phyloP scores from a whole-genome alignment of 2,113 vertebrate genomes.

The Oenanthe melanoleuca region DNA sequence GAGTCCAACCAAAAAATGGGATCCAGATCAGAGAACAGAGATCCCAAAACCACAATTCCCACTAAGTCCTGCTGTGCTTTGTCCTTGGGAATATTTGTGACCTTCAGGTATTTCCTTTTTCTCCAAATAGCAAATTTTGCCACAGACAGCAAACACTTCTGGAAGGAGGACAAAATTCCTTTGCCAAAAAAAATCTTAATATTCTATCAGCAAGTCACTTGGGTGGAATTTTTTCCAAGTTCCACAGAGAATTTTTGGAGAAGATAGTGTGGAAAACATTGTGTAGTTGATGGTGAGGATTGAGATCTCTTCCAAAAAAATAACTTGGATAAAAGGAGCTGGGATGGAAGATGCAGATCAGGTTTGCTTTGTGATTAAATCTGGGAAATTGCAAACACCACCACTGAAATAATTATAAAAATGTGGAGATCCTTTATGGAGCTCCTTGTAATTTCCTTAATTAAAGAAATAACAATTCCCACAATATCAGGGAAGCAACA shows the following conservation, averaged over 20 bases:
- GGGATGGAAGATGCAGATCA: background rate
- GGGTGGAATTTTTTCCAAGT: background rate
- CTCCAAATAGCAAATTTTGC: background rate
- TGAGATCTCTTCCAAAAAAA: background rate
- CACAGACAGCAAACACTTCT: background rate
- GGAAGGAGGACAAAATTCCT: background rate
- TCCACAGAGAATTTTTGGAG: background rate
- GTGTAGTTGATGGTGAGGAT: background rate
- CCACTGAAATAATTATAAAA: background rate
- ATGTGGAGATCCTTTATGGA: background rate
- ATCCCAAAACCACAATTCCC: background rate
- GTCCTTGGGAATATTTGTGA: background rate
- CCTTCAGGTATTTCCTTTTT: background rate
- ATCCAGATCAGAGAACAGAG: fast-evolving
- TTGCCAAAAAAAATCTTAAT: background rate
- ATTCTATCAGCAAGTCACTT: background rate
- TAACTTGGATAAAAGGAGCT: background rate
- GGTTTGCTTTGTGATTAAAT: background rate
- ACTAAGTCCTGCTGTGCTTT: background rate
- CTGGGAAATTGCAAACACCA: background rate
- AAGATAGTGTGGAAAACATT: background rate
- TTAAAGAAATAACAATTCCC: background rate
- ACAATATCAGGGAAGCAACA: background rate
- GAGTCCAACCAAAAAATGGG: background rate
- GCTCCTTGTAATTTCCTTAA: background rate